Conservation (phyloP, 2,797 vertebrate species). For the Stomatorhinus walkeri region DNA sequence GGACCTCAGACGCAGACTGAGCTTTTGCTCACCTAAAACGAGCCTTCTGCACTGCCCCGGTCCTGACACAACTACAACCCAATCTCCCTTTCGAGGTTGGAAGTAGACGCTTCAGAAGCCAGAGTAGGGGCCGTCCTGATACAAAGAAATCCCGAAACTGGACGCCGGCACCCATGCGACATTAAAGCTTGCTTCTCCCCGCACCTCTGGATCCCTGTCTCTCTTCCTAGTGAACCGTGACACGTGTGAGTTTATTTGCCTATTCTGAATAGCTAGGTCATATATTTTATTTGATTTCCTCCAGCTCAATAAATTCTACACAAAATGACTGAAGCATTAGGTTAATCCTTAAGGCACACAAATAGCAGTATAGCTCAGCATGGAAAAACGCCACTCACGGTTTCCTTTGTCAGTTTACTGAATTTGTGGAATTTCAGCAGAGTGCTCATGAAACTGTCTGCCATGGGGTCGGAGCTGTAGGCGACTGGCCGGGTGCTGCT, state of each 20-base stretch:
- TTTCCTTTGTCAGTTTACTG: neutral
- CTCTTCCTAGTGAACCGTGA: too few species aligned
- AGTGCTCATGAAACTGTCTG: neutral
- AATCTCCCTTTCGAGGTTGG: too few species aligned
- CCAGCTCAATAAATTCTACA: neutral
- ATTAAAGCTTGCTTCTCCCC: too few species aligned
- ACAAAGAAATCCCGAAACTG: too few species aligned
- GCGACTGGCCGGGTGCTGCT: neutral
- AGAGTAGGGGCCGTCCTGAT: too few species aligned
- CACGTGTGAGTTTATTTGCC: neutral
- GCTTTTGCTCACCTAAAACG: too few species aligned
- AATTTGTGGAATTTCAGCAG: neutral
- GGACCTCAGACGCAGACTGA: too few species aligned
- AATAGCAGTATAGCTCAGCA: neutral
- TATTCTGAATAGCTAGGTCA: neutral
- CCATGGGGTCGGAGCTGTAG: neutral
- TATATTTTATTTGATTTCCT: neutral
- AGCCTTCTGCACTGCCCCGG: too few species aligned
- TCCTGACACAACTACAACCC: too few species aligned
- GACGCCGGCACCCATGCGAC: too few species aligned
- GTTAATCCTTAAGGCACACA: neutral
- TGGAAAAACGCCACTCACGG: neutral
- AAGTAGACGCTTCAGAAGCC: too few species aligned
- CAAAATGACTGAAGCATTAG: neutral
- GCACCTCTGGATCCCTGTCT: too few species aligned